Evolutionary conservation across 2,888 invertebrate genomes (phyloP), one percentile per base, ranked within the genome.

Genomic region (Pinctada fucata): DNA sequence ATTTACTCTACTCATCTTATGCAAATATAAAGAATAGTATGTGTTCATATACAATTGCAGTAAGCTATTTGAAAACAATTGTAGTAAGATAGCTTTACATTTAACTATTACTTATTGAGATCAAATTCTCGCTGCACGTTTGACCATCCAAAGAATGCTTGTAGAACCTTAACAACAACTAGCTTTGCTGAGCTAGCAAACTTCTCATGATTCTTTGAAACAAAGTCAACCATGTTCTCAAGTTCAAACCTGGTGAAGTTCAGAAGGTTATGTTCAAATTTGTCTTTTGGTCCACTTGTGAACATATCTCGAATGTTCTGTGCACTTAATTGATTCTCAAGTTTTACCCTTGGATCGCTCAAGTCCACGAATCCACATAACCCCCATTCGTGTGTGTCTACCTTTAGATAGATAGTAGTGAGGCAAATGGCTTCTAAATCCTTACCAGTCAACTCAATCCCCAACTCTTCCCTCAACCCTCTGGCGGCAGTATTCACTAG

Each of bases 121-220:
- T 81, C 76, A 71, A 83, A 83, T 51, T 79, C 82, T 47, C 71
- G 63, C 47, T 83, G 79, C 3, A 83, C 83, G 16, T 65, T 47
- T 49, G 77, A 72, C 64, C 80, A 79, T 31, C 83, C 83, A 63
- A 79, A 83, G 51, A 80, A 83, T 0, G 83, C 74, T 48, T 83
- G 80, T 16, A 83, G 50, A 13, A 83, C 83, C 72, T 83, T 83
- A n/a, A 83, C 83, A 69, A 83, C 83, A 6, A 83, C 83, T 0
- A 83, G 82, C 69, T 82, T 83, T n/a, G 82, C 79, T 2, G 83
- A 83, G 68, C 83, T 83, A 13, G 82, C 83, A 76, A 83, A 83
- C 49, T 80, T 72, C 45, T 80, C 77, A 65, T 80, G 77, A 58
- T 83, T 80, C 51, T 83, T 70, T 10, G 74, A 80, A 3, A 83